Evolutionary conservation across 2,888 invertebrate genomes (phyloP).

Genomic region (Pteria penguin): DNA sequence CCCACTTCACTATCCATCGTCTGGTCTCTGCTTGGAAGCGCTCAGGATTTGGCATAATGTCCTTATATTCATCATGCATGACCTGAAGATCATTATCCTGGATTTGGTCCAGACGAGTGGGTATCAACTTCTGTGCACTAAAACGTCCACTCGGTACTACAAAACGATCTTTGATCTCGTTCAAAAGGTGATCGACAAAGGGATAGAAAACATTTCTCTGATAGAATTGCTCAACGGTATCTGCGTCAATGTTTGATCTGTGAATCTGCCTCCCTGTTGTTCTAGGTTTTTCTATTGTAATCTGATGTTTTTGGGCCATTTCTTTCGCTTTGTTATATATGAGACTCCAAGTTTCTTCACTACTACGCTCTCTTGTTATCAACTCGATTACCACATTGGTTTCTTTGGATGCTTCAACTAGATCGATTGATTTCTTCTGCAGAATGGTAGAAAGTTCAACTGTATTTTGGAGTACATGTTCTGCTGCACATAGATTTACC

Average conservation of each 20-base stretch:
- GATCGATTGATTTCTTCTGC: conserved; percentile 27
- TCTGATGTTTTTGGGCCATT: conserved; percentile 7
- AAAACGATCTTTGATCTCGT: conserved; percentile 36
- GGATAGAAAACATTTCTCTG: conserved; percentile 21
- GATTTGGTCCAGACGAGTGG: neutral
- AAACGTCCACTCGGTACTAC: conserved; percentile 23
- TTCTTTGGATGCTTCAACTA: conserved; percentile 38
- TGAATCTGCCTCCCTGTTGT: conserved; percentile 22
- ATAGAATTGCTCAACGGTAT: conserved; percentile 16
- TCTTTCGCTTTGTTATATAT: conserved; percentile 26
- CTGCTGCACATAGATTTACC: conserved; percentile 23
- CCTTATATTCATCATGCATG: neutral
- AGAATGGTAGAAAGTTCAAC: conserved; percentile 21
- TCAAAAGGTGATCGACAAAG: conserved; percentile 32
- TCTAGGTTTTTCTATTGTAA: conserved; percentile 11
- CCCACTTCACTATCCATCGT: conserved; percentile 31
- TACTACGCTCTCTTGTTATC: conserved; percentile 19
- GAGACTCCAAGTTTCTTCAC: conserved; percentile 22
- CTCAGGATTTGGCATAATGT: neutral
- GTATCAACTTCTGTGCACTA: conserved; percentile 23
- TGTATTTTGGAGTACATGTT: conserved; percentile 29
- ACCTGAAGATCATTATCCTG: neutral
- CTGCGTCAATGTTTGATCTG: conserved; percentile 26
- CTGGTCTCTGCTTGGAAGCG: conserved; percentile 16
- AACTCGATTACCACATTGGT: conserved; percentile 10